phyloP scores from a whole-genome alignment of 2,113 vertebrate genomes.

The Edolisoma coerulescens region DNA sequence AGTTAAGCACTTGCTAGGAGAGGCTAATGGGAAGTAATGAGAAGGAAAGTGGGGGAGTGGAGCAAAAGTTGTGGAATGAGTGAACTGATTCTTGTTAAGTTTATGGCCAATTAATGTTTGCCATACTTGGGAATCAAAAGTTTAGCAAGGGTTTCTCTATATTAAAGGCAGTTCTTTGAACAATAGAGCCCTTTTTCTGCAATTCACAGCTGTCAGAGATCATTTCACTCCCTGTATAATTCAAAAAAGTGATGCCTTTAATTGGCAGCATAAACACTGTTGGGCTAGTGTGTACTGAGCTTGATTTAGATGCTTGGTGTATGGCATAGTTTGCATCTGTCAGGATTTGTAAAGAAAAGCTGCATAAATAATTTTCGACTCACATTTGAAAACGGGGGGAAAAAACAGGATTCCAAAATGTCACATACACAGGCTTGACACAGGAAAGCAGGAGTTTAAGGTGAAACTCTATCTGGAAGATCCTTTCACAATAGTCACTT shows the following conservation, averaged over 20 bases:
- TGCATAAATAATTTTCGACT: slow-evolving; percentile 27
- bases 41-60: slow-evolving; percentile 10
- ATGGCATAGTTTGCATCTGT: slow-evolving; percentile 54
- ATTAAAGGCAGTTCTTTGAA: slow-evolving; percentile 71
- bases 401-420: neutral
- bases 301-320: slow-evolving; percentile 31
- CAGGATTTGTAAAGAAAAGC: slow-evolving; percentile 20
- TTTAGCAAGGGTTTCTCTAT: slow-evolving; percentile 59
- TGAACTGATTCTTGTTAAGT: slow-evolving; percentile 65
- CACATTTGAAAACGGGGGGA: neutral
- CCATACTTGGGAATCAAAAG: slow-evolving; percentile 65
- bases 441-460: neutral
- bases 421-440: neutral
- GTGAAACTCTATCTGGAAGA: neutral
- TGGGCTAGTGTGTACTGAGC: slow-evolving; percentile 21
- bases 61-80: slow-evolving; percentile 43
- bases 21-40: slow-evolving; percentile 34
- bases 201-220: slow-evolving; percentile 74
- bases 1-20: slow-evolving; percentile 15
- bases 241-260: slow-evolving; percentile 72
- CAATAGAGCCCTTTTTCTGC: slow-evolving; percentile 68
- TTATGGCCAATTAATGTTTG: slow-evolving; percentile 71
- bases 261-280: slow-evolving; percentile 69
- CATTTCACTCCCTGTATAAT: slow-evolving; percentile 71
- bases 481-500: neutral